Evolutionary conservation across 2,888 invertebrate genomes (phyloP).

Genomic region (Pediacus dermestoides): DNA sequence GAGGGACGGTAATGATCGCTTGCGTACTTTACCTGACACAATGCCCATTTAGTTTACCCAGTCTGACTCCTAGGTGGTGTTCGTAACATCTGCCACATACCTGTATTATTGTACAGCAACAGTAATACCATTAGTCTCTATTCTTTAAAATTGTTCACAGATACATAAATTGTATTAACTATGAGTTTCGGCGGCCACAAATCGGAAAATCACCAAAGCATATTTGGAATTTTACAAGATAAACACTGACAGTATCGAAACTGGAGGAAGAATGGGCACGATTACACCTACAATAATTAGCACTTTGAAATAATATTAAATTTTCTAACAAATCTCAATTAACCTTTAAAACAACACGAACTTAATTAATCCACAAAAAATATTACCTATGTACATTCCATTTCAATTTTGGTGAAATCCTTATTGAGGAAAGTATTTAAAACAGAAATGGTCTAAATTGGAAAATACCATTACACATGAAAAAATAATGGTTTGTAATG

Average conservation of each 20-base stretch:
- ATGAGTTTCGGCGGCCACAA: conserved; percentile 31
- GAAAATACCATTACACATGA: too few species aligned
- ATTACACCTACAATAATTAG: conserved; percentile 15
- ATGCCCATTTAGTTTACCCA: conserved; percentile 26
- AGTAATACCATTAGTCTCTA: conserved; percentile 48
- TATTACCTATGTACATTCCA: too few species aligned
- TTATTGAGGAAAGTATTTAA: conserved; percentile 14
- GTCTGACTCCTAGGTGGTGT: conserved; percentile 9
- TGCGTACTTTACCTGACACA: conserved; percentile 47
- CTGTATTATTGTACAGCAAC: conserved; percentile 49
- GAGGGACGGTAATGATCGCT: conserved; percentile 4
- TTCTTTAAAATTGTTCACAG: conserved; percentile 26
- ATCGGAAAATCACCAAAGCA: conserved; percentile 36
- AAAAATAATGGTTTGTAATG: too few species aligned
- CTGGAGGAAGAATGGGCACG: conserved; percentile 8
- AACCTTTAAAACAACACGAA: too few species aligned
- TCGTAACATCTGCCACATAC: conserved; percentile 43
- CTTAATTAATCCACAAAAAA: too few species aligned
- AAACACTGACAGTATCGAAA: conserved; percentile 6
- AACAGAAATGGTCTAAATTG: too few species aligned
- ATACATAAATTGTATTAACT: conserved; percentile 16
- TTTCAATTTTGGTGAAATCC: conserved; percentile 25
- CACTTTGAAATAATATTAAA: too few species aligned
- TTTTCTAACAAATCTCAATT: too few species aligned
- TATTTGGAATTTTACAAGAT: too few species aligned